Conservation (phyloP, 2,888 invertebrate species). For the Elysia crispata region DNA sequence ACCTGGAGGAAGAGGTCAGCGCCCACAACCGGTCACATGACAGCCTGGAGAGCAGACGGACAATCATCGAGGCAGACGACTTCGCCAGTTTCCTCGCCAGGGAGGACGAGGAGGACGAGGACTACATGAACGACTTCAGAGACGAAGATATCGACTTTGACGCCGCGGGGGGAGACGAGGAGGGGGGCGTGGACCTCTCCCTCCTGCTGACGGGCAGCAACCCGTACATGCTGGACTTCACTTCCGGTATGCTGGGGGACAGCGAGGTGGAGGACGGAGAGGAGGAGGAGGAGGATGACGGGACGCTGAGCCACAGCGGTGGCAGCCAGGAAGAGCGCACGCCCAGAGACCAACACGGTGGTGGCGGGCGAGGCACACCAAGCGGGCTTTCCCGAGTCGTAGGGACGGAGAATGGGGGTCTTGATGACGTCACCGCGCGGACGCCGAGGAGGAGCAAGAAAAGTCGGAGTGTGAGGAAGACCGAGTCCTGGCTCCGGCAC, state of each 20-base stretch:
- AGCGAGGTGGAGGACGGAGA: conserved; percentile 34
- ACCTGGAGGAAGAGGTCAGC: background rate
- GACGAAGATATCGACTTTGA: conserved; percentile 45
- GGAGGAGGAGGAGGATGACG: conserved; percentile 1
- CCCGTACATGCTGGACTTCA: conserved; percentile 48
- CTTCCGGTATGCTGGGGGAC: conserved; percentile 25
- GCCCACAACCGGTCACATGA: conserved; percentile 42
- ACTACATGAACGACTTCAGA: conserved; percentile 24
- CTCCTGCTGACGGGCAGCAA: conserved; percentile 34
- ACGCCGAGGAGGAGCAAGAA: background rate
- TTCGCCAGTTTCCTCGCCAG: conserved; percentile 45
- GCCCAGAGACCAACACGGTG: background rate
- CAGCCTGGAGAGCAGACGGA: conserved; percentile 44
- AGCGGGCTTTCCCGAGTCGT: background rate
- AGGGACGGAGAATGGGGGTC: background rate
- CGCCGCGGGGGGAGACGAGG: background rate
- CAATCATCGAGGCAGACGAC: conserved; percentile 46
- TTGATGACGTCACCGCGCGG: too few relatives aligned
- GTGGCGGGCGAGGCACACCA: background rate
- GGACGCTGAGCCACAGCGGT: conserved; percentile 11
- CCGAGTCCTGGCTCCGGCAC: conserved; percentile 30
- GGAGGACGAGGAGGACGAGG: conserved; percentile 40
- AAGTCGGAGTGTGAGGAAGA: background rate
- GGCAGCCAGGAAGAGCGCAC: background rate
- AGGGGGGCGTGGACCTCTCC: conserved; percentile 35